Evolutionary conservation across 2,797 vertebrate species (phyloP).

Genomic region (Helarctos malayanus): DNA sequence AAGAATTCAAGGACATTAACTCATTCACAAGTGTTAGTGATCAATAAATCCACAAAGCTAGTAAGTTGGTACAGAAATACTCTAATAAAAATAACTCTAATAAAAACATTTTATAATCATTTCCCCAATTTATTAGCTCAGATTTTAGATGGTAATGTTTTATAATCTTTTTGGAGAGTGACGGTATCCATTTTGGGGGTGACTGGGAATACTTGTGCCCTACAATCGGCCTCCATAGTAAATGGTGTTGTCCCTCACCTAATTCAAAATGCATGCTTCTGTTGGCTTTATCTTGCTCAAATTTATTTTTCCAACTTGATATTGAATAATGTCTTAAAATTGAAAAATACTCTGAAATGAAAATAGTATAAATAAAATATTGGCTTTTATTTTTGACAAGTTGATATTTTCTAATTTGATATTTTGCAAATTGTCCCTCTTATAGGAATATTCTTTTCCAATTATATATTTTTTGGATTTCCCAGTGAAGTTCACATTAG

Average conservation of each 20-base stretch:
- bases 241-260: not conserved
- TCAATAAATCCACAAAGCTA: conserved; percentile 4
- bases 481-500: not conserved
- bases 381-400: conserved; percentile 12
- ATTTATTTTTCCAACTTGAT: not conserved
- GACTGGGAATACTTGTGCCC: not conserved
- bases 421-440: conserved; percentile 8
- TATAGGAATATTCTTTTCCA: not conserved
- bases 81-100: not conserved
- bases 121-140: not conserved
- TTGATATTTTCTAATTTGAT: not conserved
- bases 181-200: not conserved
- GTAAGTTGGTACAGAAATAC: not conserved
- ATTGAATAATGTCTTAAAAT: not conserved
- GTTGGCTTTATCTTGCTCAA: not conserved
- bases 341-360: not conserved
- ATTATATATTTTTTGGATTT: not conserved
- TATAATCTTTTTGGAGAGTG: not conserved
- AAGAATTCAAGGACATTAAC: not conserved
- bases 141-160: not conserved
- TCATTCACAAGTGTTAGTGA: not conserved
- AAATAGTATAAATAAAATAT: conserved; percentile 5
- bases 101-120: not conserved
- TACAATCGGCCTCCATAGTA: not conserved
- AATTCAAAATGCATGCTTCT: not conserved